Evolutionary conservation across 1,140 invertebrate genomes (phyloP), one percentile per base, ranked within the genome.

Genomic region (Eumaeus atala): DNA sequence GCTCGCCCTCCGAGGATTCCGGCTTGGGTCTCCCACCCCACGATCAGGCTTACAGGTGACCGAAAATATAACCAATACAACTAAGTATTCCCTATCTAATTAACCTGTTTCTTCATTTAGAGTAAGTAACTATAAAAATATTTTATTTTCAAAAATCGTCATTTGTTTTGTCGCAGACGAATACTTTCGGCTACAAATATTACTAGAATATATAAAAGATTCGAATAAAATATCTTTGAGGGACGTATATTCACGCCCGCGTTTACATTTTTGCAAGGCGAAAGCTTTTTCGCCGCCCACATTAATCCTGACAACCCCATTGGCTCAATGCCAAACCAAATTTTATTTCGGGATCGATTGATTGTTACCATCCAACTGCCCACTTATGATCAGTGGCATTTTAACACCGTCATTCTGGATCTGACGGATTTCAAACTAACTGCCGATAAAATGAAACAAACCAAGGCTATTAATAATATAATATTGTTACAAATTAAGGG

Each of bases 1-100:
- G 92, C 72, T 94, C 93, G 53, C 93, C 93, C 48, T 94, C 93
- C 79, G 93, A 95, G 85, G 93, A 95, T 89, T 94, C 93, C 81
- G 93, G 93, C 68, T 90, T 95, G 72, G 93, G 94, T 75, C 90
- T 94, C 77, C 92, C 92, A 77, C 90, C 92, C 82, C 89, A 90
- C 85, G 91, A 92, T 82, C 88, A 91, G 88, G 87, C 80, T 70
- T 87, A 84, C 82, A 90, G 89, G 89, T 88, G 64, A 74, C 54
- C 54, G 49, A 42, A 56, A 42, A 58, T 54, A 54, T 40, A 47
- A 44, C 51, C 38, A 40, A 28, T 33, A 42, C 51, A 44, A 54
- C 40, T 44, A 14, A 44, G 35, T 17, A n/a, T 54, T 54, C 51
- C 12, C 38, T 8, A 16, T 21, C 38, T 53, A 18, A 42, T 28